These are phyloP conservation scores for Haliclystus octoradiatus DNA, from an alignment of 30 jellyfish, hydroid and myxozoan genomes.

Conservation along the genomic window DNA sequence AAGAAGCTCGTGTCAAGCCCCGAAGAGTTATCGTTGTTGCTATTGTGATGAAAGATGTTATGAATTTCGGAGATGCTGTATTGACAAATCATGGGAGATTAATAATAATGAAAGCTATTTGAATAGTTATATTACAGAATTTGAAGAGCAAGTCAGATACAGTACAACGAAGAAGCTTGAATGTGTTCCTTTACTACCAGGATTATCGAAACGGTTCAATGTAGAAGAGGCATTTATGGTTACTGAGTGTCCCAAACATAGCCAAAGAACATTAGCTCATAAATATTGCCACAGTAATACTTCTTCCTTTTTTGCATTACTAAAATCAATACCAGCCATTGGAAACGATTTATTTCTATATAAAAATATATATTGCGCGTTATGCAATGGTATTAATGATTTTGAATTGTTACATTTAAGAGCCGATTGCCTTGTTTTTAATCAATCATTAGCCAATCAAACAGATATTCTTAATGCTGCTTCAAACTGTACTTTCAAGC, in stretches of 20 bases:
- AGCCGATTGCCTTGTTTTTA: background rate
- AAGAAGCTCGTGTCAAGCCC: background rate
- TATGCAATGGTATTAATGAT: background rate
- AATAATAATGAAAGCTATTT: no score
- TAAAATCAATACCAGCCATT: background rate
- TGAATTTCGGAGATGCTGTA: background rate
- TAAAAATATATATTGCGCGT: background rate
- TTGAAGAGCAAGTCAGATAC: background rate
- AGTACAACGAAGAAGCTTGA: background rate
- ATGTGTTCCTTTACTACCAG: background rate
- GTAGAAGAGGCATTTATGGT: background rate
- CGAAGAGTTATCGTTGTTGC: background rate
- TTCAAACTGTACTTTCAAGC: background rate
- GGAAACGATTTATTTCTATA: background rate
- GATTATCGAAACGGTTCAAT: background rate
- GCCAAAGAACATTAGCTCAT: background rate
- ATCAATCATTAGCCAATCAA: background rate
- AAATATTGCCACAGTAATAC: background rate
- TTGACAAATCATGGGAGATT: background rate
- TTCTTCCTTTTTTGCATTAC: background rate
- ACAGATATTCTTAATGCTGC: background rate
- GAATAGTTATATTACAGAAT: background rate
- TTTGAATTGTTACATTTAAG: background rate
- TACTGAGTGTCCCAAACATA: background rate
- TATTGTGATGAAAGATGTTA: background rate